Evolutionary conservation across 1,140 invertebrate species (phyloP).

Genomic region (Monochamus saltuarius): DNA sequence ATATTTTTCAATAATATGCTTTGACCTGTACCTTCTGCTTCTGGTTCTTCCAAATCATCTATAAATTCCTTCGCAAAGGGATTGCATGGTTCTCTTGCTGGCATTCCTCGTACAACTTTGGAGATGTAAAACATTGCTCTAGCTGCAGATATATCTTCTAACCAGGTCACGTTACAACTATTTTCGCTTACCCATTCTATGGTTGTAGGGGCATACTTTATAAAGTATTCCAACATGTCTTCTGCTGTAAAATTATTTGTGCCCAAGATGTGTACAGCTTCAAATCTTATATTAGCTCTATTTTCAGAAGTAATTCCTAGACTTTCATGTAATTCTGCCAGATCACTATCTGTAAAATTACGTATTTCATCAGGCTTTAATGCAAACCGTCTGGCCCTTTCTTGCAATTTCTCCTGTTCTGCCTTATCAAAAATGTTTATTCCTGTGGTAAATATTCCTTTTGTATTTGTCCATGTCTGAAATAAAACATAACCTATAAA

Average conservation of each 20-base stretch:
- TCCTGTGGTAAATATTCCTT: slow-evolving; percentile 57
- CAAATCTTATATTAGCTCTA: slow-evolving; percentile 66
- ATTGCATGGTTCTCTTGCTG: slow-evolving; percentile 43
- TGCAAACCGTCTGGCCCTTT: slow-evolving; percentile 71
- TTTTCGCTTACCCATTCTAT: slow-evolving; percentile 81
- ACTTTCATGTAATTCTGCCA: slow-evolving; percentile 65
- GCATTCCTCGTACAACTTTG: slow-evolving; percentile 54
- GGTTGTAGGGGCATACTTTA: slow-evolving; percentile 68
- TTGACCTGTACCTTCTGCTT: slow-evolving; percentile 47
- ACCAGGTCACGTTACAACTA: slow-evolving; percentile 80
- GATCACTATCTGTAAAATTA: slow-evolving; percentile 57
- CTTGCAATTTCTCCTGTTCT: slow-evolving; percentile 63
- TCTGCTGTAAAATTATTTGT: slow-evolving; percentile 73
- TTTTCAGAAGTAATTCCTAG: slow-evolving; percentile 63
- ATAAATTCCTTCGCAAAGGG: slow-evolving; percentile 52
- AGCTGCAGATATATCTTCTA: slow-evolving; percentile 69
- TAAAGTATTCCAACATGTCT: slow-evolving; percentile 78
- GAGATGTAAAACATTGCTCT: slow-evolving; percentile 67
- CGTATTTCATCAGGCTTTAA: slow-evolving; percentile 58
- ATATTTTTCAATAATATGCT: slow-evolving; percentile 45
- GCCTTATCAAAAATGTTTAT: slow-evolving; percentile 64
- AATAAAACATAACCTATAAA: slow-evolving; percentile 33
- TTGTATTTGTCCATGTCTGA: slow-evolving; percentile 54
- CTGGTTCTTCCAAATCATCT: slow-evolving; percentile 44
- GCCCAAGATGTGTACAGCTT: slow-evolving; percentile 74